These are phyloP conservation scores for Mesaphorura yosii DNA, from an alignment of 1,140 invertebrate genomes.

Conservation along the genomic window DNA sequence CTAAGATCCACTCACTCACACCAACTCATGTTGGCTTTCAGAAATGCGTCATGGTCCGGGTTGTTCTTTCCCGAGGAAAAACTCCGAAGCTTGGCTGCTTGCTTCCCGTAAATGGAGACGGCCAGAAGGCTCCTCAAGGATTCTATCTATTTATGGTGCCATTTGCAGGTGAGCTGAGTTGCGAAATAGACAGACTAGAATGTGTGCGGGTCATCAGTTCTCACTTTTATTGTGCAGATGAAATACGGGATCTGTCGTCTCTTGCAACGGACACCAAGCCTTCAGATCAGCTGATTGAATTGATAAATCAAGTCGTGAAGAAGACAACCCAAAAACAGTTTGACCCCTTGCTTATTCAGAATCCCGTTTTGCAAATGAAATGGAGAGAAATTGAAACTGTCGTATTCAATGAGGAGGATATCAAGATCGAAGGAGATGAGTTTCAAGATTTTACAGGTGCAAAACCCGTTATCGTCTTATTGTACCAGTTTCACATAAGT, in stretches of 20 bases:
- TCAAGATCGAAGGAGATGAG: constrained; percentile 11
- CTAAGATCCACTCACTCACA: too few relatives aligned
- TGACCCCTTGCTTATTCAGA: constrained; percentile 5
- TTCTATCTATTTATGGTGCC: constrained; percentile 18
- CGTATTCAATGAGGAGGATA: constrained; percentile 9
- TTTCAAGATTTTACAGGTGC: constrained; percentile 19
- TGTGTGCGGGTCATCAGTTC: too few relatives aligned
- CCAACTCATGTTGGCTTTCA: neutral
- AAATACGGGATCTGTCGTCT: too few relatives aligned
- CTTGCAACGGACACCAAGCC: too few relatives aligned
- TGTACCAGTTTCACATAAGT: neutral
- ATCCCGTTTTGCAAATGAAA: constrained; percentile 17
- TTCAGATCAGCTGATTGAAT: constrained; percentile 1
- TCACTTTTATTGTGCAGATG: too few relatives aligned
- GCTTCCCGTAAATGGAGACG: constrained; percentile 11
- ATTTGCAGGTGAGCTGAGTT: constrained; percentile 12
- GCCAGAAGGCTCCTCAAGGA: constrained; percentile 19
- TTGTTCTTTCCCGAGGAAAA: constrained; percentile 17
- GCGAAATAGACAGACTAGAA: neutral
- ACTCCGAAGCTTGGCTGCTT: constrained; percentile 19
- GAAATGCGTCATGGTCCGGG: constrained; percentile 20
- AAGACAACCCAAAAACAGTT: constrained; percentile 21
- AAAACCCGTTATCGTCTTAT: neutral
- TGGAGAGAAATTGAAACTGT: constrained; percentile 21
- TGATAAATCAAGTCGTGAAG: constrained; percentile 21